These are phyloP conservation scores for Drosophila formosana DNA, from an alignment of 2,888 invertebrate genomes.

Conservation along the genomic window DNA sequence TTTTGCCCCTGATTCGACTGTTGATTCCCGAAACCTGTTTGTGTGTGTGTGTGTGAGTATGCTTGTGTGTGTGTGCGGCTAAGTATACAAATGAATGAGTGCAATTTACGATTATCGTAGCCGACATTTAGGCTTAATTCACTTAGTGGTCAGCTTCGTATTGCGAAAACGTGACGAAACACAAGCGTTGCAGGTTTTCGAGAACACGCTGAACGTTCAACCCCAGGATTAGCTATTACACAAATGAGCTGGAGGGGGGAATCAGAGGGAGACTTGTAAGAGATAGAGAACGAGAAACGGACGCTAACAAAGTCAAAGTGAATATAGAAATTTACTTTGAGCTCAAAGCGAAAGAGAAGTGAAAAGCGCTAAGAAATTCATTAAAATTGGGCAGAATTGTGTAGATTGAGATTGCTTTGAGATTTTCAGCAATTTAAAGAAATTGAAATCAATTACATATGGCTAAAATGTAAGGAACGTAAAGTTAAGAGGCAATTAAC, in stretches of 20 bases:
- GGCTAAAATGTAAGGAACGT: too few relatives aligned
- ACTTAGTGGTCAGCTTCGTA: constrained; percentile 44
- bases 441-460: too few relatives aligned
- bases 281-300: not conserved
- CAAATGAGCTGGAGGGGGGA: not conserved
- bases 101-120: constrained; percentile 55
- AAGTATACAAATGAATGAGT: constrained; percentile 36
- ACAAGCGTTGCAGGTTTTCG: constrained; percentile 1
- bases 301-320: not conserved
- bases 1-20: constrained; percentile 28
- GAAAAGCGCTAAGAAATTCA: not conserved
- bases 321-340: not conserved
- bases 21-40: constrained; percentile 34
- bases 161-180: constrained; percentile 17
- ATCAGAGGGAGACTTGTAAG: too few relatives aligned
- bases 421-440: too few relatives aligned
- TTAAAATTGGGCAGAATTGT: too few relatives aligned
- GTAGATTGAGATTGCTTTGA: too few relatives aligned
- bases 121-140: constrained; percentile 58
- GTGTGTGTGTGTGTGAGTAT: constrained; percentile 5
- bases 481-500: too few relatives aligned
- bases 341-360: not conserved
- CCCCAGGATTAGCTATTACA: not conserved
- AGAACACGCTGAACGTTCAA: not conserved
- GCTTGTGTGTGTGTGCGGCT: constrained; percentile 15